These are phyloP conservation scores for Drosophila virilis DNA, from an alignment of 1,140 invertebrate species.

Conservation along the genomic window DNA sequence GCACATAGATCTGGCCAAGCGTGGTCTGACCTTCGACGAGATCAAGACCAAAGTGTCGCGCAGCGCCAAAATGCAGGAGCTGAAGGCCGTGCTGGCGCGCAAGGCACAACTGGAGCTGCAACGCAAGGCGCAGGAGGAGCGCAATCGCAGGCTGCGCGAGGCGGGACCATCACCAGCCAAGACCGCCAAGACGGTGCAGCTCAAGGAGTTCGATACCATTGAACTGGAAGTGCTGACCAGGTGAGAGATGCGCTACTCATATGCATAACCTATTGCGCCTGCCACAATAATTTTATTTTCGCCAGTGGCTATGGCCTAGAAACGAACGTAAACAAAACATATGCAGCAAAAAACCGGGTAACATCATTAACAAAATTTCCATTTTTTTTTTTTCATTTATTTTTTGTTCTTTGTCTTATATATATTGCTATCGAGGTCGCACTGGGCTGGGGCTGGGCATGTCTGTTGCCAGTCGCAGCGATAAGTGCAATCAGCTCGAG, in stretches of 20 bases:
- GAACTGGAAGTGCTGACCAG: constrained; percentile 90
- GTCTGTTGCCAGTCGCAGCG: constrained; percentile 4
- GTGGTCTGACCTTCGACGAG: constrained; percentile 88
- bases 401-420: constrained; percentile 4
- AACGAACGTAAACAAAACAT: constrained; percentile 65
- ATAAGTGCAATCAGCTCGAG: constrained; percentile 10
- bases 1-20: constrained; percentile 84
- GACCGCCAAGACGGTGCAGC: constrained; percentile 83
- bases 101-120: constrained; percentile 84
- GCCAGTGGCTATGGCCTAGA: constrained; percentile 60
- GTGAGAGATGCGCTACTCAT: constrained; percentile 83
- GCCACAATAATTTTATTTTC: constrained; percentile 58
- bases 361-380: constrained; percentile 65
- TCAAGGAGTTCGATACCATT: constrained; percentile 89
- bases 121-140: constrained; percentile 79
- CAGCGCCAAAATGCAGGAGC: constrained; percentile 88
- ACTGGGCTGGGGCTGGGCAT: constrained; percentile 29
- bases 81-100: constrained; percentile 87
- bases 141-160: constrained; percentile 69
- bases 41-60: constrained; percentile 87
- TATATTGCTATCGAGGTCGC: constrained; percentile 69
- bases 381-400: constrained; percentile 3
- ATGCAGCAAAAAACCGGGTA: constrained; percentile 68
- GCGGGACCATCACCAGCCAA: constrained; percentile 84
- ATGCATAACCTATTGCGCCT: constrained; percentile 28